phyloP scores from a whole-genome alignment of 2,888 invertebrate species.

The Noctua pronuba region DNA sequence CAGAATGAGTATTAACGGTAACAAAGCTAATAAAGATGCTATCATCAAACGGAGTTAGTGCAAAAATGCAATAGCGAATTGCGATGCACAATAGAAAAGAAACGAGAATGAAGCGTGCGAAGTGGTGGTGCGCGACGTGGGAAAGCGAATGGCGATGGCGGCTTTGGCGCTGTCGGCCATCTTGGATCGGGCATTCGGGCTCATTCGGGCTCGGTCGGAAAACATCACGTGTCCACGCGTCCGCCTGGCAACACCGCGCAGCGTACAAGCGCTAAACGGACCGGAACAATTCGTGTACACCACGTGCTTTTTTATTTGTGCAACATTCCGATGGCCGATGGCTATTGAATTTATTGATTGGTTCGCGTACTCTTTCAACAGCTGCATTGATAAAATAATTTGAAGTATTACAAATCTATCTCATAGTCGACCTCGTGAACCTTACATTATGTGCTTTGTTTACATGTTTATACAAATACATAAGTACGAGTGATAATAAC shows the following conservation, averaged over 20 bases:
- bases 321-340: constrained; percentile 81
- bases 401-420: not conserved
- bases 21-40: constrained; percentile 59
- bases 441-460: not conserved
- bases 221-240: constrained; percentile 87
- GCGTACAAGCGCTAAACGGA: constrained; percentile 84
- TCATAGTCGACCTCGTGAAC: constrained; percentile 1
- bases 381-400: constrained; percentile 45
- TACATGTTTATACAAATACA: not conserved
- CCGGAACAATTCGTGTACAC: constrained; percentile 86
- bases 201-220: constrained; percentile 84
- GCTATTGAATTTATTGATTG: constrained; percentile 79
- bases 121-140: constrained; percentile 86
- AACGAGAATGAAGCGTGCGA: constrained; percentile 83
- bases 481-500: not conserved
- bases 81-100: constrained; percentile 82
- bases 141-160: constrained; percentile 89
- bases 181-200: constrained; percentile 80
- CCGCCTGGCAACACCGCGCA: constrained; percentile 87
- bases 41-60: constrained; percentile 68
- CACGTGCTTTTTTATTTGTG: constrained; percentile 88
- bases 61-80: constrained; percentile 81
- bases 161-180: constrained; percentile 82
- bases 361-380: constrained; percentile 67
- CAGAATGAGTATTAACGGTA: constrained; percentile 54